Percentiles rank a stretch among this genome's conserved stretches.
Evolutionary conservation across 2,888 invertebrate genomes (phyloP).

Genomic region (Leucozona laternaria): DNA sequence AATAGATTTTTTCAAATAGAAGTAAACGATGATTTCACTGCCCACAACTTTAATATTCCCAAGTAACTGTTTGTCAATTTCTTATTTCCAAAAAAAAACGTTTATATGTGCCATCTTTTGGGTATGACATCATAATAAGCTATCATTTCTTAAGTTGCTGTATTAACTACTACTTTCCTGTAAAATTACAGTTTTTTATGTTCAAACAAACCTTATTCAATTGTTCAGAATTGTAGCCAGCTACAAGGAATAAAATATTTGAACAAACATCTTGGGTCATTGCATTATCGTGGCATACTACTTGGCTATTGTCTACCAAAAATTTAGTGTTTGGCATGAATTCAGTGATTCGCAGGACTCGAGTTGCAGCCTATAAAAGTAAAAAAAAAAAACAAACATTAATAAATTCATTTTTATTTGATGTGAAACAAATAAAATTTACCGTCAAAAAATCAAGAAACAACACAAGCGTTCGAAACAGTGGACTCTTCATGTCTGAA

Average conservation of each 20-base stretch:
- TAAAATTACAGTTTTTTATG: background rate
- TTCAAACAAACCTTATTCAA: constrained; percentile 85
- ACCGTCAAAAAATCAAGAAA: constrained; percentile 83
- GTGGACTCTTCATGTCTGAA: constrained; percentile 83
- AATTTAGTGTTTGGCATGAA: constrained; percentile 83
- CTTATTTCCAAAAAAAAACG: no score
- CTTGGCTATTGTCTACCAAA: constrained; percentile 82
- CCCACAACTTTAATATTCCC: no score
- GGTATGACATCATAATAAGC: no score
- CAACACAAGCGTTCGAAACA: constrained; percentile 82
- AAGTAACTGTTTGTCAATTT: no score
- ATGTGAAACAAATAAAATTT: constrained; percentile 54
- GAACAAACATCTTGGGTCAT: constrained; percentile 85
- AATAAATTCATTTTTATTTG: background rate
- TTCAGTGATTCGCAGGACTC: constrained; percentile 82
- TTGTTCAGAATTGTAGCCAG: constrained; percentile 86
- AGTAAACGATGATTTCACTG: no score
- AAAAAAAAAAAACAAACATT: constrained; percentile 13
- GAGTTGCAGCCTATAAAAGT: constrained; percentile 82
- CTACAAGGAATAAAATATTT: constrained; percentile 86
- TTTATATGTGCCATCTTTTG: no score
- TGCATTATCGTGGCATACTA: constrained; percentile 84
- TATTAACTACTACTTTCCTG: no score
- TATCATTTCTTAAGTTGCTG: no score
- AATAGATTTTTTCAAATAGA: no score